A percentile compares a stretch with the other conserved stretches of the same genome.
Conservation (phyloP, 1,140 invertebrate genomes). For the Drosophila cardini region DNA sequence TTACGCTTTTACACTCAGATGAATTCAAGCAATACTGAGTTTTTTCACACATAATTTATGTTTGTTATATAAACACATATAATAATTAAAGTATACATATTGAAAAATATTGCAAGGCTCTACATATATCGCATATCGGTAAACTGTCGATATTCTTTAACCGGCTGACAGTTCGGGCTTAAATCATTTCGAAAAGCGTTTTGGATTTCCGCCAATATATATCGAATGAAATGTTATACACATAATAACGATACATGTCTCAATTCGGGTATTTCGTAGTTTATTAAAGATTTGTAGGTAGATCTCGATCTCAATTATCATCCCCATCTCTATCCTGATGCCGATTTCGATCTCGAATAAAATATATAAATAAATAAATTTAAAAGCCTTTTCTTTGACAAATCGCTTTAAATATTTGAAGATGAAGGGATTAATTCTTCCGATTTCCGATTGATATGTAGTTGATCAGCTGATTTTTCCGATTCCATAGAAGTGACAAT, state of each 20-base stretch:
- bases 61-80: background rate
- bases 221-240: too few species aligned
- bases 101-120: background rate
- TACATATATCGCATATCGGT: background rate
- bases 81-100: background rate
- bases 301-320: too few species aligned
- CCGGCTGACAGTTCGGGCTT: background rate
- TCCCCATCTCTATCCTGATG: too few species aligned
- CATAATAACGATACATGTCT: background rate
- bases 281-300: too few species aligned
- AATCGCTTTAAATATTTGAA: background rate
- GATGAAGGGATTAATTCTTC: background rate
- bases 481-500: background rate
- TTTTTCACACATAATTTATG: background rate
- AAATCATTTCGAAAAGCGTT: background rate
- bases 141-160: background rate
- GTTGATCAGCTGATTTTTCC: background rate
- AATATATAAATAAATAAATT: slow-evolving; percentile 1
- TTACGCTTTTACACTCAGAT: slow-evolving; percentile 5
- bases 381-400: background rate
- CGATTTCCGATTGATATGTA: slow-evolving; percentile 7
- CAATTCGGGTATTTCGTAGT: too few species aligned
- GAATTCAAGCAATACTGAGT: slow-evolving; percentile 1
- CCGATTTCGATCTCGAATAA: too few species aligned
- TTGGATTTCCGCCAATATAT: too few species aligned